Base-by-base conservation (phyloP, 2,113 vertebrate genomes). In the Zosterops borbonicus region DNA sequence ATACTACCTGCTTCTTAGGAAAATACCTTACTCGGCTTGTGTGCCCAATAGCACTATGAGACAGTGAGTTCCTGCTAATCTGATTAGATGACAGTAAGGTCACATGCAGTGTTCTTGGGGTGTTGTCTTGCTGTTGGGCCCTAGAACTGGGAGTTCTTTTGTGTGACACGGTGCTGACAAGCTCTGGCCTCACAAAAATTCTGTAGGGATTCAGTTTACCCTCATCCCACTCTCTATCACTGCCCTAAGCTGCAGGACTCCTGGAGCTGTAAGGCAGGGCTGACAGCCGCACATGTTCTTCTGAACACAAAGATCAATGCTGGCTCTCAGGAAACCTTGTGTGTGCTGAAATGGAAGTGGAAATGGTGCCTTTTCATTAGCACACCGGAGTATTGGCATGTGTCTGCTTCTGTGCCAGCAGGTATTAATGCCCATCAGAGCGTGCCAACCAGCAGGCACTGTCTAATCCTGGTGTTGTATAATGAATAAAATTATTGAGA, bases 401-500 rank as follows among this genome's bases (percentile, higher is more conserved):
- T 84, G 76, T 31, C 87, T 86, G 55, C 77, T 86, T 87, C 63
- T 87, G 86, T 92, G 90, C 90, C 95, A 95, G 84, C 87, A 95
- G 92, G 87, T 96, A 95, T 89, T 95, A 97, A 92, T 87, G 94
- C 84, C 95, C 87, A 89, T 88, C 76, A 79, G 86, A 96, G 87
- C 14, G 1, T 95, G 96, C 93, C 95, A 97, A 55, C 79, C 90
- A 95, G 94, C 82, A 96, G 92, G 84, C 65, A 91, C 58, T 96
- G 80, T 90, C 95, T 96, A 97, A 96, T 96, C 94, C 90, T 90
- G 24, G 50, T 84, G 62, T 90, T 96, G 91, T 89, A 44, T 89
- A 94, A 94, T 92, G 81, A 96, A 84, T 80, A 87, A 89, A 96
- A 83, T 95, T 92, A 94, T 83, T 95, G 90, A 95, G 60, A 77